Evolutionary conservation across 2,888 invertebrate genomes (phyloP).

Genomic region (Boloria euphrosyne): DNA sequence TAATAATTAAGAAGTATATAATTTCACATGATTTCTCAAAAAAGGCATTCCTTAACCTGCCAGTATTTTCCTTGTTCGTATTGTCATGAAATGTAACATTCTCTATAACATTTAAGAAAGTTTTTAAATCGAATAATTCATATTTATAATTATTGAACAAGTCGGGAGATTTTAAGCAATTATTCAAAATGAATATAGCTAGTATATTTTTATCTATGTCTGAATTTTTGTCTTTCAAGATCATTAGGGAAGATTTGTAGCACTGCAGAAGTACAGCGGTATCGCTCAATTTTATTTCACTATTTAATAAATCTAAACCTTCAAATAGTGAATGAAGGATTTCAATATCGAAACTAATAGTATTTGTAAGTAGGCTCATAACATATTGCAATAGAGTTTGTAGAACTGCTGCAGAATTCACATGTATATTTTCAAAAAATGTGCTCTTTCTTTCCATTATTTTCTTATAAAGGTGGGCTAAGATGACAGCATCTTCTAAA

Average conservation of each 20-base stretch:
- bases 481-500: constrained; percentile 55
- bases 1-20: constrained; percentile 50
- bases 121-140: constrained; percentile 54
- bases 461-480: constrained; percentile 52
- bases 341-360: constrained; percentile 49
- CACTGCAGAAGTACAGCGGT: constrained; percentile 50
- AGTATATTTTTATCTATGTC: constrained; percentile 55
- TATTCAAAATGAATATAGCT: constrained; percentile 54
- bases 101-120: constrained; percentile 47
- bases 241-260: constrained; percentile 52
- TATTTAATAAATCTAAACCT: constrained; percentile 43
- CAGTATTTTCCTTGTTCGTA: constrained; percentile 53
- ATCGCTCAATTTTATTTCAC: constrained; percentile 35
- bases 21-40: constrained; percentile 66
- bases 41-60: constrained; percentile 61
- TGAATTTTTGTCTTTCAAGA: constrained; percentile 53
- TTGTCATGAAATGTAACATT: constrained; percentile 45
- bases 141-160: constrained; percentile 47
- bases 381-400: constrained; percentile 56
- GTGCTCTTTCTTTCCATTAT: constrained; percentile 38
- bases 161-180: constrained; percentile 46
- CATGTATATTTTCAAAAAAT: constrained; percentile 41
- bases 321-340: constrained; percentile 50
- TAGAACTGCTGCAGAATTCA: constrained; percentile 45
- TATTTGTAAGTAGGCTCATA: constrained; percentile 52